A percentile compares a stretch with the other conserved stretches of the same genome.
Evolutionary conservation across 2,113 vertebrate species (phyloP).

Genomic region (Tiliqua scincoides): DNA sequence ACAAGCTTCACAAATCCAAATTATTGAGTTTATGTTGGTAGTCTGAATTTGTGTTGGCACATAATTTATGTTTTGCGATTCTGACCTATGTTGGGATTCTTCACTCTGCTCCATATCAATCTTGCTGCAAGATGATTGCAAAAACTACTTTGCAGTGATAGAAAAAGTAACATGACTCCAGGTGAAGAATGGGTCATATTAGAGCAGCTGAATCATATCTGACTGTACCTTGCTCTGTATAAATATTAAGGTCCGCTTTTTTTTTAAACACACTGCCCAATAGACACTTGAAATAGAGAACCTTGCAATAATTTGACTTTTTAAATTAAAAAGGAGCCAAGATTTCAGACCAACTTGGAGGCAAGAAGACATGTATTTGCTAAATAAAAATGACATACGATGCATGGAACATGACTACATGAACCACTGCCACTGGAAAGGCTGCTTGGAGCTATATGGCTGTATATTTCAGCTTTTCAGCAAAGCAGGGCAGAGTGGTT

Average conservation of each 20-base stretch:
- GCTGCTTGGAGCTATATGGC: background rate
- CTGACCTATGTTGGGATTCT: background rate
- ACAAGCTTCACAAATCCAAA: background rate
- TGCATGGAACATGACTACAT: background rate
- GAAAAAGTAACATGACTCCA: background rate
- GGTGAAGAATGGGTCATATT: too few relatives aligned
- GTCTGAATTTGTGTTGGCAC: too few relatives aligned
- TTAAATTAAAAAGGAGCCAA: slow-evolving; percentile 4
- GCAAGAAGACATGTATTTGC: background rate
- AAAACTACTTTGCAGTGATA: background rate
- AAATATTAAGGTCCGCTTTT: background rate
- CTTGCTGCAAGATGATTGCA: background rate
- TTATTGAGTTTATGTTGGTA: background rate
- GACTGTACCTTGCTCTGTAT: background rate
- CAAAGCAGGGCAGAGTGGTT: slow-evolving; percentile 22
- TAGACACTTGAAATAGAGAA: background rate
- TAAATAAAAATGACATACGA: background rate
- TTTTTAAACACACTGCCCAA: background rate
- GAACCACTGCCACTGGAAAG: slow-evolving; percentile 9
- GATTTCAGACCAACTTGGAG: slow-evolving; percentile 20
- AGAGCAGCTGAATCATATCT: background rate
- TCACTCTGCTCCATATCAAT: background rate
- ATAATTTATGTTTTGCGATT: too few relatives aligned
- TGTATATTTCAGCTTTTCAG: slow-evolving; percentile 28
- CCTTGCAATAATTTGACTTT: background rate